Percentiles rank a stretch among this genome's conserved stretches.
Evolutionary conservation across 2,888 invertebrate species (phyloP).

Genomic region (Tillus elongatus): DNA sequence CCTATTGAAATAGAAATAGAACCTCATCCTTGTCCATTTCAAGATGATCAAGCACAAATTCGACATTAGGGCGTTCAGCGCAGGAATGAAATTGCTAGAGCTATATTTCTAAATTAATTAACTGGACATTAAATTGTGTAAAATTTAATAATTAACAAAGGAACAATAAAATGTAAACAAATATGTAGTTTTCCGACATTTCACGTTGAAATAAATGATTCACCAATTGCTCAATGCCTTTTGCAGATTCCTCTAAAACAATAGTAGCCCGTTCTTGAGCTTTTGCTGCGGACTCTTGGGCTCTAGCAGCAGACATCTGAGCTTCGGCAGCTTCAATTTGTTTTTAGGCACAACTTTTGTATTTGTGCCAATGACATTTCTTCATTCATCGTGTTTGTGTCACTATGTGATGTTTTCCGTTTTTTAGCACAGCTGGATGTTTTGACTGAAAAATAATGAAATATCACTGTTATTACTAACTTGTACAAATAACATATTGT

Average conservation of each 20-base stretch:
- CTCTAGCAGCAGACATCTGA: slow-evolving; percentile 10
- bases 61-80: background rate
- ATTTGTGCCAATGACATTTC: no score
- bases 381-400: no score
- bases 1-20: slow-evolving; percentile 7
- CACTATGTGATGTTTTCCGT: no score
- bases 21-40: background rate
- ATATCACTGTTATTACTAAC: no score
- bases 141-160: no score
- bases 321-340: no score
- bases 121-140: slow-evolving; percentile 4
- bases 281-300: slow-evolving; percentile 9
- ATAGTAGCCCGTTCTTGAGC: slow-evolving; percentile 10
- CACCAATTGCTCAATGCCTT: slow-evolving; percentile 4
- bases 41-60: slow-evolving; percentile 3
- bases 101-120: background rate
- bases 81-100: background rate
- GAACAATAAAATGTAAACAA: no score
- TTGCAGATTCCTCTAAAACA: slow-evolving; percentile 7
- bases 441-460: no score
- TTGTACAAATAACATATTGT: no score
- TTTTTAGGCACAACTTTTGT: slow-evolving; percentile 8
- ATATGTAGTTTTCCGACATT: no score
- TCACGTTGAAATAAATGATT: slow-evolving; percentile 8
- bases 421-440: no score